phyloP scores from a whole-genome alignment of 92 coral and sea anemone genomes.

The Paramuricea clavata region DNA sequence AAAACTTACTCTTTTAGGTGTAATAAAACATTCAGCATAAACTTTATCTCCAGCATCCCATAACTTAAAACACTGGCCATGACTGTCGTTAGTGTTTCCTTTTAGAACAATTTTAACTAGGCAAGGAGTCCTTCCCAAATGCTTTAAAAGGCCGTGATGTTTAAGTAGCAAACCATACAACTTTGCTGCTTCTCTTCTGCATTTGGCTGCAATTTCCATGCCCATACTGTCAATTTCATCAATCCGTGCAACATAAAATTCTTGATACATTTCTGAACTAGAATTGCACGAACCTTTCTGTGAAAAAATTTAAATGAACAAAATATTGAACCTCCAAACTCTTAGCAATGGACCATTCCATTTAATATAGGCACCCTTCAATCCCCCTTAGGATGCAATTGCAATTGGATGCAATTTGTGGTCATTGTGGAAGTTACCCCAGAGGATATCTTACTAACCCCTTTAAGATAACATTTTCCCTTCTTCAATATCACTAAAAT shows the following conservation, averaged over 20 bases:
- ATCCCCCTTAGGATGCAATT: no score
- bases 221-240: not conserved
- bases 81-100: not conserved
- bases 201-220: not conserved
- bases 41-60: constrained; percentile 13
- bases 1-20: constrained; percentile 20
- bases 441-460: no score
- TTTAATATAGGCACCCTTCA: no score
- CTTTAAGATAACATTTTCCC: no score
- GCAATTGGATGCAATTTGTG: no score
- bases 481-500: no score
- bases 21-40: constrained; percentile 14
- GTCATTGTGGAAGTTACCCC: no score
- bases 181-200: constrained; percentile 13
- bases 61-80: constrained; percentile 17
- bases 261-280: no score
- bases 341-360: no score
- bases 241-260: not conserved
- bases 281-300: not conserved
- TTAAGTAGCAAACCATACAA: constrained; percentile 20
- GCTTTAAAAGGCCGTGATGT: not conserved
- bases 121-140: constrained; percentile 1
- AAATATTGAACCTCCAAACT: no score
- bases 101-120: not conserved
- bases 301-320: no score